Evolutionary conservation across 1,140 invertebrate genomes (phyloP).

Genomic region (Ephestia elutella): DNA sequence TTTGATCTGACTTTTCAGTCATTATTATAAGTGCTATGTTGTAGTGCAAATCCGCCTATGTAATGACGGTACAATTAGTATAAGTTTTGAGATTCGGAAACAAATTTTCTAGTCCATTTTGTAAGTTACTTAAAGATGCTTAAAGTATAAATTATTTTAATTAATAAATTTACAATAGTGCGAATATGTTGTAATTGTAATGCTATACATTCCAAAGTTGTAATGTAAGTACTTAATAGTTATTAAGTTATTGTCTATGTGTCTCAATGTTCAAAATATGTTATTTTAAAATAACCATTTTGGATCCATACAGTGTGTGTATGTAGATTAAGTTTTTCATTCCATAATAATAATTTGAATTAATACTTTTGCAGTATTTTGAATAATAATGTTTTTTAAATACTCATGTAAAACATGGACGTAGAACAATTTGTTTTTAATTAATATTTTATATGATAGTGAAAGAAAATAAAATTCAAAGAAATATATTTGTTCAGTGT

Average conservation of each 20-base stretch:
- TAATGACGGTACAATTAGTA: background rate
- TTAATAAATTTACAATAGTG: too few relatives aligned
- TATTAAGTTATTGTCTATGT: too few relatives aligned
- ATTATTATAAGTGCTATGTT: background rate
- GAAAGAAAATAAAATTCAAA: conserved; percentile 39
- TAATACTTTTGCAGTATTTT: background rate
- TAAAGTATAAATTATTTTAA: conserved; percentile 12
- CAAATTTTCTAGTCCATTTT: background rate
- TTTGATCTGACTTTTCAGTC: conserved; percentile 1
- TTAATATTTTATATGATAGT: conserved; percentile 46
- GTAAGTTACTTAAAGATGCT: background rate
- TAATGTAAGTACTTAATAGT: too few relatives aligned
- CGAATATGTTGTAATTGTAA: conserved; percentile 24
- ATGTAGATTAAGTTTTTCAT: background rate
- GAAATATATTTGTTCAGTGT: background rate
- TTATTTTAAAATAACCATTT: too few relatives aligned
- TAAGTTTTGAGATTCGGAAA: background rate
- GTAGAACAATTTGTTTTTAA: conserved; percentile 32
- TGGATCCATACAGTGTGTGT: too few relatives aligned
- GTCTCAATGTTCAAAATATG: too few relatives aligned
- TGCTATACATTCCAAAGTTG: conserved; percentile 10
- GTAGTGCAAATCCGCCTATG: background rate
- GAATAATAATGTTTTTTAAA: conserved; percentile 26
- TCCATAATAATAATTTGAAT: background rate
- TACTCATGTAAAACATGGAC: conserved; percentile 61